Evolutionary conservation across 1,140 invertebrate genomes (phyloP).

Genomic region (Apis dorsata): DNA sequence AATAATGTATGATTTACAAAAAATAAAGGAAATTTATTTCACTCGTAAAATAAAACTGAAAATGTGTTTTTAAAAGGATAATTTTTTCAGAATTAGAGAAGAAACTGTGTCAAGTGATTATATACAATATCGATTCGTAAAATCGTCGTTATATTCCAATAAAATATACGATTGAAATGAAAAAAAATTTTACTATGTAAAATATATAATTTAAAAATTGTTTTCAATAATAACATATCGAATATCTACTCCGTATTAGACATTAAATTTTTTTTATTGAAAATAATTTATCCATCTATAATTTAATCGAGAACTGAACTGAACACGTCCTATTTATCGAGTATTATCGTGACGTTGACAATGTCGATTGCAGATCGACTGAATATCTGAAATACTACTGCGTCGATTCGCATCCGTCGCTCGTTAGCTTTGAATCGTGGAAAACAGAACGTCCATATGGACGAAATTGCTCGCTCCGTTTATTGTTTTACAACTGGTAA

Average conservation of each 20-base stretch:
- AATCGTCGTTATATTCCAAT: too few relatives aligned
- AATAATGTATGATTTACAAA: too few relatives aligned
- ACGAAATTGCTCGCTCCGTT: slow-evolving; percentile 28
- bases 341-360: slow-evolving; percentile 43
- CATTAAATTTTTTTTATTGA: not conserved
- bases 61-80: too few relatives aligned
- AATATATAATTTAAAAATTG: not conserved
- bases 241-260: not conserved
- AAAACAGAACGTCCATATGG: slow-evolving; percentile 29
- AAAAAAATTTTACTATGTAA: not conserved
- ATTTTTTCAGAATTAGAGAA: too few relatives aligned
- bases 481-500: slow-evolving; percentile 42
- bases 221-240: not conserved
- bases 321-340: slow-evolving; percentile 22
- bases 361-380: slow-evolving; percentile 37
- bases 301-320: slow-evolving; percentile 11
- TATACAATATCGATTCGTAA: too few relatives aligned
- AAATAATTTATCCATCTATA: slow-evolving; percentile 27
- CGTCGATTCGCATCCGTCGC: slow-evolving; percentile 14
- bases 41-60: too few relatives aligned
- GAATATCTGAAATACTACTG: slow-evolving; percentile 44
- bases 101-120: too few relatives aligned
- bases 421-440: slow-evolving; percentile 44
- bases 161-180: too few relatives aligned
- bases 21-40: too few relatives aligned